phyloP scores from a whole-genome alignment of 2,797 vertebrate species.

The Hyperoplus lanceolatus region DNA sequence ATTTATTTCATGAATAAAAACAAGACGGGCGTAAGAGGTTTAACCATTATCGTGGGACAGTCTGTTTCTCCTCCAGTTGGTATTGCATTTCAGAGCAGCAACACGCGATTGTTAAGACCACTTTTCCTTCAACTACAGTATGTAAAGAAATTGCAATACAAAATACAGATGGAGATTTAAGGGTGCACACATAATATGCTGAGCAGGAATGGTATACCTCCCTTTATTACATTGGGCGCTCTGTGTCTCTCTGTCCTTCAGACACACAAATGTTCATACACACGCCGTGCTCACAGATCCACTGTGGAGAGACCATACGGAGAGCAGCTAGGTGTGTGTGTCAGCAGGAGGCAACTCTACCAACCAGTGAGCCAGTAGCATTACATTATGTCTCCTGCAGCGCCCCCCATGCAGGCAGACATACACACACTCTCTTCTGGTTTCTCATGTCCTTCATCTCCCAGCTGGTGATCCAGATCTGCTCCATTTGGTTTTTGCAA shows the following conservation, averaged over 20 bases:
- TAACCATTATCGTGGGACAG: no score
- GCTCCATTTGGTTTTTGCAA: constrained; percentile 49
- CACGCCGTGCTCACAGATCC: constrained; percentile 2
- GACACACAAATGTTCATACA: not conserved
- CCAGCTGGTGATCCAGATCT: constrained; percentile 58
- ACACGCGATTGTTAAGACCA: no score
- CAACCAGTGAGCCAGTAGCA: constrained; percentile 66
- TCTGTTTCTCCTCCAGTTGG: no score
- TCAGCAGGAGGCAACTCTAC: constrained; percentile 53
- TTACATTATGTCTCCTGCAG: constrained; percentile 65
- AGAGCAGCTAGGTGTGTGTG: constrained; percentile 68
- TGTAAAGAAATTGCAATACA: no score
- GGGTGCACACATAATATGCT: no score
- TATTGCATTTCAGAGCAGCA: no score
- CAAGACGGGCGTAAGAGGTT: no score
- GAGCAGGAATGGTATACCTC: constrained; percentile 2
- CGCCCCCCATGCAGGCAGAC: not conserved
- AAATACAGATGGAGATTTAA: no score
- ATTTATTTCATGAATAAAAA: no score
- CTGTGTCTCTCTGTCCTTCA: constrained; percentile 18
- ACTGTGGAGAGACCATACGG: constrained; percentile 24
- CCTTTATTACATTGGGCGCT: constrained; percentile 9
- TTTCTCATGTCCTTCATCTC: constrained; percentile 72
- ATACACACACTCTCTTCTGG: constrained; percentile 40
- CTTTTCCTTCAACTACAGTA: no score